These are phyloP conservation scores for Zaprionus bogoriensis DNA, from an alignment of 2,888 invertebrate genomes.

Conservation along the genomic window DNA sequence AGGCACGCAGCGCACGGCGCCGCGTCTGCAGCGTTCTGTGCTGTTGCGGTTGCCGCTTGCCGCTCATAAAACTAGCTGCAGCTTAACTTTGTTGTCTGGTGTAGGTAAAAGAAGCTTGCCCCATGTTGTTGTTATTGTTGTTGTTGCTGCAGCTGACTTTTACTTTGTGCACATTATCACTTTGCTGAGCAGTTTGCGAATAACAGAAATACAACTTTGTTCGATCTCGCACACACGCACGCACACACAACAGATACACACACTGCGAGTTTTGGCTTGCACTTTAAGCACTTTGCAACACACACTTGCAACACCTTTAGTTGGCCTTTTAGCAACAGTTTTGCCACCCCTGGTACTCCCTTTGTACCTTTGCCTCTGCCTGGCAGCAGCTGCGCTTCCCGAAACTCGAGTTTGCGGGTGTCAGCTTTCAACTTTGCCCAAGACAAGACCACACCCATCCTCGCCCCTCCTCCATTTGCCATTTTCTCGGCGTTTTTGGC, in stretches of 20 bases:
- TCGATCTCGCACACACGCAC: constrained; percentile 51
- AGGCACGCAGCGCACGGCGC: constrained; percentile 14
- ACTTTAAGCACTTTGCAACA: constrained; percentile 64
- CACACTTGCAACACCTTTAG: constrained; percentile 67
- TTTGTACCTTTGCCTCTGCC: background rate
- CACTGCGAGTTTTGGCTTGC: constrained; percentile 54
- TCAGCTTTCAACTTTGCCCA: constrained; percentile 43
- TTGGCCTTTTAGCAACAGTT: constrained; percentile 52
- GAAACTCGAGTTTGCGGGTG: constrained; percentile 39
- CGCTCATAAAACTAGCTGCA: constrained; percentile 55
- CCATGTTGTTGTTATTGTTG: background rate
- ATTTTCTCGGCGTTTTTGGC: constrained; percentile 15
- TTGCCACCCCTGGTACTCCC: background rate
- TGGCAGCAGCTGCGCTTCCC: constrained; percentile 42
- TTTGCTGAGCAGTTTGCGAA: constrained; percentile 38
- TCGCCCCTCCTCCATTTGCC: background rate
- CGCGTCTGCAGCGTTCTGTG: no score
- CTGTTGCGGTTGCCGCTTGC: constrained; percentile 13
- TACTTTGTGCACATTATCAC: constrained; percentile 73
- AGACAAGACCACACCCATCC: constrained; percentile 14
- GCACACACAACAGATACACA: background rate
- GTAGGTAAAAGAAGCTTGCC: constrained; percentile 55
- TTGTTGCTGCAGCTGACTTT: constrained; percentile 41
- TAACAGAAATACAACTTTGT: constrained; percentile 56
- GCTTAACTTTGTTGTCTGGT: constrained; percentile 76